A percentile compares a stretch with the other conserved stretches of the same genome.
phyloP scores from a whole-genome alignment of 2,113 vertebrate species.

The Pluvialis apricaria region DNA sequence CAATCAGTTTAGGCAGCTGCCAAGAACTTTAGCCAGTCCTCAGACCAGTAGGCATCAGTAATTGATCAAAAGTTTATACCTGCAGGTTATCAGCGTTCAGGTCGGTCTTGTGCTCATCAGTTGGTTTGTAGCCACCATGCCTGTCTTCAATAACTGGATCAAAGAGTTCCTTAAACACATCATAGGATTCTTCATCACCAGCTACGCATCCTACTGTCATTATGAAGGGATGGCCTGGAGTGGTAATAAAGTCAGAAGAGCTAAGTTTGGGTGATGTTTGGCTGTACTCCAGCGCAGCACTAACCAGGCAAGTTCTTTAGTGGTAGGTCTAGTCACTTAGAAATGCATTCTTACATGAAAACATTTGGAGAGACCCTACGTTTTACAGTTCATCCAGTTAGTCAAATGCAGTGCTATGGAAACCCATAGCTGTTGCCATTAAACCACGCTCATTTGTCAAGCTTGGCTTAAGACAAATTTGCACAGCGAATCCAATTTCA shows the following conservation, averaged over 20 bases:
- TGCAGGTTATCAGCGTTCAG: conserved; percentile 85
- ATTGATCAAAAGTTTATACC: conserved; percentile 68
- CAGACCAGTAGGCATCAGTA: background rate
- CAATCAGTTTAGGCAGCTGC: background rate
- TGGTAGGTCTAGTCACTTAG: conserved; percentile 24
- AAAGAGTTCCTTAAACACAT: conserved; percentile 90
- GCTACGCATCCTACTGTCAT: conserved; percentile 96
- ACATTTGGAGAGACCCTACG: background rate
- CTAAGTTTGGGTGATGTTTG: conserved; percentile 1
- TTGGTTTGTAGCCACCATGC: conserved; percentile 94
- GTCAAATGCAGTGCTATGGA: conserved; percentile 1
- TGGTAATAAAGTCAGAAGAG: conserved; percentile 41
- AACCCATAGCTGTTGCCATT: background rate
- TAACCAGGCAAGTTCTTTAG: conserved; percentile 44
- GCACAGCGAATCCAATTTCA: conserved; percentile 17
- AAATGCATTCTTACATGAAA: background rate
- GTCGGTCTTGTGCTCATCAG: conserved; percentile 95
- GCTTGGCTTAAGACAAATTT: conserved; percentile 23
- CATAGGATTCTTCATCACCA: conserved; percentile 93
- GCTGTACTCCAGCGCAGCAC: background rate
- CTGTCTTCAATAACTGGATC: conserved; percentile 93
- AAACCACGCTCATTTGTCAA: background rate
- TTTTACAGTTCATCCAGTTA: background rate
- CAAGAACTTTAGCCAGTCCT: background rate
- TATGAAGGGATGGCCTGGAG: conserved; percentile 91